Evolutionary conservation across 2,888 invertebrate species (phyloP), one percentile per base, ranked within the genome.

Genomic region (Dicycla oo): DNA sequence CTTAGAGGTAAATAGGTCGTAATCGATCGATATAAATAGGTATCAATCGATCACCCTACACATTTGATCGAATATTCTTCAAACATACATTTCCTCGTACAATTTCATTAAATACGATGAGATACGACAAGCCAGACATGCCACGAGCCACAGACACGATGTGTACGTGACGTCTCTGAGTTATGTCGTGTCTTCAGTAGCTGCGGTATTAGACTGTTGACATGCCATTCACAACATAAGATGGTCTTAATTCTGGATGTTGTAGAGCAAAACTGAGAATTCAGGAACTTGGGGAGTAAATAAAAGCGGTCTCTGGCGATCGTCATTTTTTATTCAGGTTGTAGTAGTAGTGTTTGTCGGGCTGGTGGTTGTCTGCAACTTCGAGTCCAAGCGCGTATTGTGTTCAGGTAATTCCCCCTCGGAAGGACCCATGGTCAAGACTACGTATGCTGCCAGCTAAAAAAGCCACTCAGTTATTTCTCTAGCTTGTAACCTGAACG

Each of bases 111-210:
- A 26, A 72, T 13, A 34, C 15, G 26, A 38, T 8, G 38, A 38
- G 0, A 64, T 43, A 60, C 30, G 18, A 57, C 18, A 57, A 45
- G 49, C 5, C 30, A 60, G 4, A 70, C 30, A 57, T 5, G 10
- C 49, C 61, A 40, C 73, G 51, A 47, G 4, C 45, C 51, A 62
- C 73, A 53, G 23, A 43, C 38, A 20, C 23, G 23, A 34, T 72
- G 26, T 72, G 57, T 45, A 45, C 30, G 38, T 57, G 56, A 57
- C 79, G 18, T 51, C 49, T 49, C 61, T 72, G 51, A 79, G 30
- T 72, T 47, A 71, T 57, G 73, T 23, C 49, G 18, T 26, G 7
- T 62, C 45, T 73, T 47, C 20, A 57, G 38, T n/a, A 23, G 43
- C 60, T n/a, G 60, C 20, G 49, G 49, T 58, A 47, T 72, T 30